Evolutionary conservation across 2,797 vertebrate species (phyloP), one percentile per base, ranked within the genome.

Genomic region (Pagetopsis macropterus): DNA sequence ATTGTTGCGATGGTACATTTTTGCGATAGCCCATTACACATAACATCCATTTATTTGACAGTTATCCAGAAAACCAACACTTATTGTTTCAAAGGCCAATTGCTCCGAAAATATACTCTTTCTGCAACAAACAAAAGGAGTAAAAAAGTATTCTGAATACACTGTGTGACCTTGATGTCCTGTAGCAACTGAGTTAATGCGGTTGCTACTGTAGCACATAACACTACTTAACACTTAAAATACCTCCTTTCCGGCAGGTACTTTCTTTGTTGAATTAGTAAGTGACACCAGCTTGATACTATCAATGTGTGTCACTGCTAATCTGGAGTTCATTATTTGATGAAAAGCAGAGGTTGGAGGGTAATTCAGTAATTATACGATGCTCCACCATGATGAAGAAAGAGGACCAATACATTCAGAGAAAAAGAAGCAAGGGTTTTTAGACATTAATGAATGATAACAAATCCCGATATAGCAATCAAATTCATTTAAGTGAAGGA

Each of bases 391-490:
- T 76, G 58, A 82, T 43, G 21, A 73, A 15, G 41, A 43, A 57
- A 74, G 37, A 75, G 7, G 1, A 9, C 33, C 9, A 37, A 8
- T 37, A 37, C 33, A 37, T 37, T 7, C 33, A 37, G 33, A 41
- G 17, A 46, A 40, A 50, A 16, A 40, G 41, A 48, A 11, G n/a
- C 33, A 67, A 49, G 27, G 37, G 57, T 11, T 49, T 5, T 64
- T 27, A 55, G 52, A 46, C 17, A 70, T 76, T 48, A 75, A 67
- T 21, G 12, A 14, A 67, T 48, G 58, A 63, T 40, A 67, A 70
- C 43, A 64, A 45, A 77, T 54, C 49, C 55, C 43, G 19, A 68
- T 65, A 70, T 31, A 37, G 7, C 33, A 31, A 59, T 71, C 78
- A n/a, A 67, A 48, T 44, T 75, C 12, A 9, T 62, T 57, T 72